Evolutionary conservation across 2,888 invertebrate species (phyloP).

Genomic region (Petrophora chlorosata): DNA sequence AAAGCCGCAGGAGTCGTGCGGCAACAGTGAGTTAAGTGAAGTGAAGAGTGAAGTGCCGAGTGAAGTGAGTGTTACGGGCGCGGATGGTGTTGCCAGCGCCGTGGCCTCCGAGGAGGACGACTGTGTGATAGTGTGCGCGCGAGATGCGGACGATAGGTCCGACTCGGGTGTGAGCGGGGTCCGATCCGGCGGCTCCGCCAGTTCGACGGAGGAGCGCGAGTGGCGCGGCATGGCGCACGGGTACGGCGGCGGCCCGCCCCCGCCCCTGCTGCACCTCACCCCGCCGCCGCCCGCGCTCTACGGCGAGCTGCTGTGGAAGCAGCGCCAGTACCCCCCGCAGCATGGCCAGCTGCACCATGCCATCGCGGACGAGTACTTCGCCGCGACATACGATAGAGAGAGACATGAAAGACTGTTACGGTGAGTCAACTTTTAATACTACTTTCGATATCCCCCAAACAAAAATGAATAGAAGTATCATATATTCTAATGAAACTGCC

Average conservation of each 20-base stretch:
- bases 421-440: constrained; percentile 64
- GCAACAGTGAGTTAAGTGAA: constrained; percentile 55
- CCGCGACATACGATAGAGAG: constrained; percentile 85
- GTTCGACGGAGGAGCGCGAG: constrained; percentile 90
- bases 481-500: too few species aligned
- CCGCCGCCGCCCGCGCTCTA: constrained; percentile 80
- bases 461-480: too few species aligned
- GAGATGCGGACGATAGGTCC: constrained; percentile 83
- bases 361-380: constrained; percentile 78
- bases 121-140: constrained; percentile 86
- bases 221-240: constrained; percentile 90
- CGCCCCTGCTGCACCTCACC: constrained; percentile 76
- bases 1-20: constrained; percentile 49
- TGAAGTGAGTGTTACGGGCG: constrained; percentile 75
- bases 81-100: constrained; percentile 81
- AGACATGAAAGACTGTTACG: constrained; percentile 87
- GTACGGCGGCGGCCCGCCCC: constrained; percentile 86
- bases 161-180: constrained; percentile 90
- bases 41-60: constrained; percentile 71
- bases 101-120: constrained; percentile 85
- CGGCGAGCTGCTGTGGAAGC: constrained; percentile 85
- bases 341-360: constrained; percentile 81
- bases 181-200: constrained; percentile 88
- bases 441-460: too few species aligned
- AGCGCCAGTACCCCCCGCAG: constrained; percentile 81